Conservation (phyloP, 2,888 invertebrate species). For the Yponomeuta malinellus region DNA sequence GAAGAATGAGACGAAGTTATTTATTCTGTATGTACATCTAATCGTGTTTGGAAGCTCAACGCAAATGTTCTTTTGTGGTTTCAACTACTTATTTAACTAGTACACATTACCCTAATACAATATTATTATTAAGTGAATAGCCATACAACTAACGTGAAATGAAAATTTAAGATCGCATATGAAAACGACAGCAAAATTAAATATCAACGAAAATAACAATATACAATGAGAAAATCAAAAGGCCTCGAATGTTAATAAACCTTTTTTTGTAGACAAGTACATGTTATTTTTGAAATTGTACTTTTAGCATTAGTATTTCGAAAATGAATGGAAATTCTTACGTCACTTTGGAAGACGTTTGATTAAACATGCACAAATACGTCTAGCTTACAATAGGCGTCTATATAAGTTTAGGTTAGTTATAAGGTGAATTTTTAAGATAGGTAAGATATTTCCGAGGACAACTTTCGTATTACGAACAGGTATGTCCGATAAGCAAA, state of each 20-base stretch:
- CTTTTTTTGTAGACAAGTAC: no score
- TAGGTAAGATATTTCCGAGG: neutral
- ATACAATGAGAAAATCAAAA: no score
- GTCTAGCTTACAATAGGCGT: constrained; percentile 55
- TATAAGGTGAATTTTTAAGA: neutral
- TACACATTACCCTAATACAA: constrained; percentile 33
- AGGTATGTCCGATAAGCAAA: neutral
- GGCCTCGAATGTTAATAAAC: no score
- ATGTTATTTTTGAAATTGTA: no score
- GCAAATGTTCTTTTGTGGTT: constrained; percentile 69
- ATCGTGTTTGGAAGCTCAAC: constrained; percentile 77
- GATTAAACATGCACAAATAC: constrained; percentile 66
- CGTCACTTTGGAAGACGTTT: constrained; percentile 75
- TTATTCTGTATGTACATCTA: constrained; percentile 73
- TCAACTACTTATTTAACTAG: constrained; percentile 42
- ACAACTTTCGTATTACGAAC: neutral
- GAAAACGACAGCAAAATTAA: neutral
- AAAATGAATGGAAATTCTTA: constrained; percentile 38
- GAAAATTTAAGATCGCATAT: neutral
- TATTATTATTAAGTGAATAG: neutral
- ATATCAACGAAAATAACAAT: constrained; percentile 11
- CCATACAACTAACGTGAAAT: constrained; percentile 2
- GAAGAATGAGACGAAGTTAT: constrained; percentile 14
- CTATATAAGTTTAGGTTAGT: constrained; percentile 25
- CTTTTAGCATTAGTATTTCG: constrained; percentile 3